Base-by-base conservation (phyloP, 2,888 invertebrate genomes). In the Apotomis capreana region DNA sequence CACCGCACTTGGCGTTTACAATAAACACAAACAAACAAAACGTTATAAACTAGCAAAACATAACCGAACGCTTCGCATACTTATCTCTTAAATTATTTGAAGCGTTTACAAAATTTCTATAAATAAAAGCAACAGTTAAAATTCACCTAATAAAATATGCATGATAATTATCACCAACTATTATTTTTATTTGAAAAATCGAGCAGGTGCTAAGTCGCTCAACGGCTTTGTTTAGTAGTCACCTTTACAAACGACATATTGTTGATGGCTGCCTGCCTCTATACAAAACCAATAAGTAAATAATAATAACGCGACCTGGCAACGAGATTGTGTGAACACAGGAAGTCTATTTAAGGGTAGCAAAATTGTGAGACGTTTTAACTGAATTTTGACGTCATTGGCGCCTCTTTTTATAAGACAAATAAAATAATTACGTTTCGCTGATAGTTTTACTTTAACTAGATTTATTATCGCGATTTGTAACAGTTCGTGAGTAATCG, bases 11-110 rank as follows among this genome's bases (percentile, higher is more conserved):
- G 90, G 85, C 90, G 89, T 87, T 88, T 89, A 91, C 91, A 90
- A 91, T 91, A 92, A 92, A 93, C 87, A 92, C 91, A 93, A 92
- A 93, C 89, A 93, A 93, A 92, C 91, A 91, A 89, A 89, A 90
- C 89, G 89, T 87, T 88, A 63, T 68, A 88, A 87, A 87, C 87
- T 87, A 87, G 82, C 83, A 84, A 86, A 85, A 83, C 78, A 70
- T 64, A 81, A 86, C 83, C 78, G 82, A 85, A 83, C 85, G 81
- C 84, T 87, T 88, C 84, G 79, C 85, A 86, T 83, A 85, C 80
- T 81, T 83, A 40, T 76, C 70, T 77, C 73, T 65, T 70, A 44
- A 61, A 61, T 62, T 65, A 68, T 46, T 57, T 36, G 5, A n/a
- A 13, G 40, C 6, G 40, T 58, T 70, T 15, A 49, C 10, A 51